Conservation (phyloP, 2,888 invertebrate species). For the Caenorhabditis doughertyi region DNA sequence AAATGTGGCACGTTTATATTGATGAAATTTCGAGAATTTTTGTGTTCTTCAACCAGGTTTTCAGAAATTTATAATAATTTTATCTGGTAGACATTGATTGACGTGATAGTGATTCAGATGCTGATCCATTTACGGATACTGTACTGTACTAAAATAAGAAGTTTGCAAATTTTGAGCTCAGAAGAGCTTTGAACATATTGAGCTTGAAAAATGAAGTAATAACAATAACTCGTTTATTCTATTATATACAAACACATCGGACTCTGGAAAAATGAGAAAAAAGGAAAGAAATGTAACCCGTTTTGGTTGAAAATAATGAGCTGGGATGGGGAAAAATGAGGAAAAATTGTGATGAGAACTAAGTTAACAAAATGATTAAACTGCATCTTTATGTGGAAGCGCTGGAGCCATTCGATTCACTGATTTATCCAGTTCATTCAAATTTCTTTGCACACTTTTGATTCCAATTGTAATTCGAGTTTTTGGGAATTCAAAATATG, state of each 20-base stretch:
- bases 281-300: conserved; percentile 22
- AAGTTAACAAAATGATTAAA: conserved; percentile 2
- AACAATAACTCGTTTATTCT: conserved; percentile 56
- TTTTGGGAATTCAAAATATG: conserved; percentile 77
- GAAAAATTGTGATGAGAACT: not conserved
- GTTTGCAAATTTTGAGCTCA: not conserved
- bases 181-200: not conserved
- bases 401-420: conserved; percentile 50
- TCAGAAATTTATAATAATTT: not conserved
- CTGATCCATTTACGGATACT: too few species aligned
- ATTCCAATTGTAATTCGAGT: conserved; percentile 70
- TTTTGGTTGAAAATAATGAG: conserved; percentile 17
- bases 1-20: not conserved
- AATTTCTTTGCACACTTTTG: conserved; percentile 59
- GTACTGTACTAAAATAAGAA: too few species aligned
- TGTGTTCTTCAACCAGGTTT: too few species aligned
- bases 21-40: too few species aligned
- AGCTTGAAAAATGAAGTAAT: not conserved
- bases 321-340: not conserved
- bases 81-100: too few species aligned
- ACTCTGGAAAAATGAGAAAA: not conserved
- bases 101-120: too few species aligned
- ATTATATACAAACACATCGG: conserved; percentile 53
- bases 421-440: conserved; percentile 46
- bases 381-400: conserved; percentile 46